phyloP scores from a whole-genome alignment of 1,140 invertebrate species.

The Melanaphis sacchari region DNA sequence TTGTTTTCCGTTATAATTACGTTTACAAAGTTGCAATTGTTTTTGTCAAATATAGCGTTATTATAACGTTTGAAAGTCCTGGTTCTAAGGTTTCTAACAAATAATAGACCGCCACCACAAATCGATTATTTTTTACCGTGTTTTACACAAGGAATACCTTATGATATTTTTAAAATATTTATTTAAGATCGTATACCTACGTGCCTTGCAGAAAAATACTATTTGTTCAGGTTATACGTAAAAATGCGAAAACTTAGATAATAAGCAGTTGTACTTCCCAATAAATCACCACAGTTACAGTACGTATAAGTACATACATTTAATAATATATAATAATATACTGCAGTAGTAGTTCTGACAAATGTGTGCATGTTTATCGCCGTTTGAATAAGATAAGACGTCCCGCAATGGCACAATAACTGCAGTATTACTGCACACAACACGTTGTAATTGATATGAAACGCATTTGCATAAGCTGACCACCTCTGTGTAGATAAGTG shows the following conservation, averaged over 20 bases:
- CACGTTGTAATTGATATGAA: neutral
- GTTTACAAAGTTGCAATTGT: no score
- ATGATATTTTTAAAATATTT: neutral
- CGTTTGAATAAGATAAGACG: neutral
- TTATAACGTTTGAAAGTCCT: no score
- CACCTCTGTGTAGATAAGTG: neutral
- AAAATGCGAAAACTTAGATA: constrained; percentile 14
- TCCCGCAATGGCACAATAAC: neutral
- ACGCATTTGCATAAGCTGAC: constrained; percentile 4
- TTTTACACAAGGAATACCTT: no score
- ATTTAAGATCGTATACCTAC: neutral
- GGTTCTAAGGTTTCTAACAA: neutral
- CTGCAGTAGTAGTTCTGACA: neutral
- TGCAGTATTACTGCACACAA: neutral
- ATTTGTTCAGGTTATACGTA: neutral
- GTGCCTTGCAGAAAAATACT: neutral
- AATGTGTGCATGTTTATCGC: neutral
- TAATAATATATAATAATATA: neutral
- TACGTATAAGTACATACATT: neutral
- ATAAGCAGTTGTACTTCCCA: neutral
- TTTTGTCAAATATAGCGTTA: no score
- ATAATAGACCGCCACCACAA: neutral
- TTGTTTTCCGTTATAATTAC: no score
- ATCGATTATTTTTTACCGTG: neutral
- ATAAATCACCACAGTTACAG: neutral